Evolutionary conservation across 2,888 invertebrate genomes (phyloP).

Genomic region (Ophion costatus): DNA sequence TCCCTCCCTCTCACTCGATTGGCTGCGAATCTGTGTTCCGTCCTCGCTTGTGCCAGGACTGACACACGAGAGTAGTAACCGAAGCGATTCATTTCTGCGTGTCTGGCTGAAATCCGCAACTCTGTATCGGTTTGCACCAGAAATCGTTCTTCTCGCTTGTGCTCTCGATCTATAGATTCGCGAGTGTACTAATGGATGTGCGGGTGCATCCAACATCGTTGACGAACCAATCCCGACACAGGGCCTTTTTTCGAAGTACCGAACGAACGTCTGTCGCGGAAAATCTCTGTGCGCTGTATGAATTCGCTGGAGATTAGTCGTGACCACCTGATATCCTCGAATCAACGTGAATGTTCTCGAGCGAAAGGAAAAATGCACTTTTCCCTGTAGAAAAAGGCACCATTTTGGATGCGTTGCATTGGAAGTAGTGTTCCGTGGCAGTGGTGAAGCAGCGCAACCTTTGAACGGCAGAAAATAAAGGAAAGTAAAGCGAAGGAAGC

Average conservation of each 20-base stretch:
- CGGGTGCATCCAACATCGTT: conserved; percentile 51
- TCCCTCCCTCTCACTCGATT: conserved; percentile 18
- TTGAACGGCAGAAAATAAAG: neutral
- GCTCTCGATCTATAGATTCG: conserved; percentile 19
- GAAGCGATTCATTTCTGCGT: conserved; percentile 60
- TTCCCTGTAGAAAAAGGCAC: neutral
- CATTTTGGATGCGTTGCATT: conserved; percentile 71
- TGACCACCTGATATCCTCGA: conserved; percentile 24
- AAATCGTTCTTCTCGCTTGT: conserved; percentile 45
- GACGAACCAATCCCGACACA: conserved; percentile 44
- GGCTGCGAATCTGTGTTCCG: conserved; percentile 39
- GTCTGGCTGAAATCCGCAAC: conserved; percentile 59
- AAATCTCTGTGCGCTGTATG: neutral
- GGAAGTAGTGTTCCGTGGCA: conserved; percentile 72
- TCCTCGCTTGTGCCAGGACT: conserved; percentile 31
- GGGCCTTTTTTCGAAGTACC: conserved; percentile 49
- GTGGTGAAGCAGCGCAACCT: conserved; percentile 55
- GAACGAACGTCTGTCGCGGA: conserved; percentile 5
- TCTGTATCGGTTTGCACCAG: conserved; percentile 38
- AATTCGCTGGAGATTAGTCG: neutral
- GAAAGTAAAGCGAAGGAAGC: neutral
- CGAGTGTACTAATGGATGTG: conserved; percentile 24
- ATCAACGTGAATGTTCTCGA: conserved; percentile 27
- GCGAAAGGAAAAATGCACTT: neutral
- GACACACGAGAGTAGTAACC: conserved; percentile 5